Evolutionary conservation across 2,888 invertebrate species (phyloP).

Genomic region (Oscheius sp.): DNA sequence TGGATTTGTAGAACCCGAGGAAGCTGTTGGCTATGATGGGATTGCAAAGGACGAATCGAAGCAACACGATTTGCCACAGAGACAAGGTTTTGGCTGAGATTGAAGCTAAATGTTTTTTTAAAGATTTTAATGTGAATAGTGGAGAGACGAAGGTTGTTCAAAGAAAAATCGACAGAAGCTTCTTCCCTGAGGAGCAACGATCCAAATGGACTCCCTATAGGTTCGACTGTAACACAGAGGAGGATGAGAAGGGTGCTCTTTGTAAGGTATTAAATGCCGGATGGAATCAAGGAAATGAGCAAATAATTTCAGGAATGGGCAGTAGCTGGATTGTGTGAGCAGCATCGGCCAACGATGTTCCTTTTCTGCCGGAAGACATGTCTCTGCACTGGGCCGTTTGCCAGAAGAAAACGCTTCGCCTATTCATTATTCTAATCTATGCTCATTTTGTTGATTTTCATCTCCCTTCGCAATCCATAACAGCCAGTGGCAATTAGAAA

Average conservation of each 20-base stretch:
- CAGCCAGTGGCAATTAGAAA: neutral
- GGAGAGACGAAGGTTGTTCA: conserved; percentile 7
- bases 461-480: neutral
- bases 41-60: conserved; percentile 6
- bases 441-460: neutral
- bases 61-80: neutral
- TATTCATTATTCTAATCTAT: neutral
- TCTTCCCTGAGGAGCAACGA: neutral
- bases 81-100: neutral
- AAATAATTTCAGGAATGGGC: conserved; percentile 51
- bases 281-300: too few species aligned
- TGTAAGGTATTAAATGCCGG: conserved; percentile 34
- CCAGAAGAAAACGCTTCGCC: neutral
- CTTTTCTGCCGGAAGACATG: conserved; percentile 65
- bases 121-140: neutral
- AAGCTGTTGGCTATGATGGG: conserved; percentile 23
- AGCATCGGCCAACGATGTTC: conserved; percentile 59
- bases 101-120: too few species aligned
- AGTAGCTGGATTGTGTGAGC: conserved; percentile 52
- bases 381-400: conserved; percentile 56
- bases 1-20: conserved; percentile 17
- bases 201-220: conserved; percentile 47
- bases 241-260: conserved; percentile 55
- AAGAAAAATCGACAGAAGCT: neutral
- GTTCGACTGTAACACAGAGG: conserved; percentile 57